phyloP scores from a whole-genome alignment of 2,888 invertebrate species.

The Phasia obesa region DNA sequence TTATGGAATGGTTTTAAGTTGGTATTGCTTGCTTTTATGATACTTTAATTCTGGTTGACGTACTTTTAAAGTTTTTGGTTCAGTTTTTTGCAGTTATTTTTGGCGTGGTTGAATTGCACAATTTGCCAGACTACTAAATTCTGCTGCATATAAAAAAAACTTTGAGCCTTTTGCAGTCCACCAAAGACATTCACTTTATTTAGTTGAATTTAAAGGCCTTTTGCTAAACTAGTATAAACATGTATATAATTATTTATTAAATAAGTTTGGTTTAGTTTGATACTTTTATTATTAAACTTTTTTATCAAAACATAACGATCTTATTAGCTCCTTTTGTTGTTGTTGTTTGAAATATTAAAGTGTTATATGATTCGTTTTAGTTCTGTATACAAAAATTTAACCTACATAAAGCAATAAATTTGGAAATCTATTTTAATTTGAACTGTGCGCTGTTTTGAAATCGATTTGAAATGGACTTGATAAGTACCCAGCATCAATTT shows the following conservation, averaged over 20 bases:
- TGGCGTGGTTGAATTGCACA: conserved; percentile 71
- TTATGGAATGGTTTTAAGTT: conserved; percentile 61
- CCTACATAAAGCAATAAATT: no score
- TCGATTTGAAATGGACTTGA: no score
- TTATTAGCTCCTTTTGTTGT: conserved; percentile 26
- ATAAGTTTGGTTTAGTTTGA: conserved; percentile 34
- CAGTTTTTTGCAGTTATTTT: conserved; percentile 51
- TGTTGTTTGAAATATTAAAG: conserved; percentile 49
- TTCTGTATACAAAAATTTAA: not conserved
- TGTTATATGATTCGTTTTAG: conserved; percentile 5
- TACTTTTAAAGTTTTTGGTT: conserved; percentile 52
- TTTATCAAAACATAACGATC: conserved; percentile 60
- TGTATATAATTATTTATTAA: conserved; percentile 21
- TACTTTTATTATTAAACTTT: conserved; percentile 12
- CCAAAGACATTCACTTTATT: conserved; percentile 69
- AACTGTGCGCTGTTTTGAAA: no score
- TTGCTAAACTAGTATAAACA: conserved; percentile 15
- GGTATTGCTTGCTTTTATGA: conserved; percentile 31
- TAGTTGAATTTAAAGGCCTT: conserved; percentile 40
- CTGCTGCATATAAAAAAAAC: conserved; percentile 10
- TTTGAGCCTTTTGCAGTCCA: conserved; percentile 41
- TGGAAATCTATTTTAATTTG: no score
- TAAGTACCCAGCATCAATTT: no score
- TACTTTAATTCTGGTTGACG: conserved; percentile 59
- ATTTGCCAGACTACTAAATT: conserved; percentile 61